Percentiles rank a stretch among this genome's conserved stretches.
Evolutionary conservation across 2,113 vertebrate genomes (phyloP).

Genomic region (Rhinogobius similis): DNA sequence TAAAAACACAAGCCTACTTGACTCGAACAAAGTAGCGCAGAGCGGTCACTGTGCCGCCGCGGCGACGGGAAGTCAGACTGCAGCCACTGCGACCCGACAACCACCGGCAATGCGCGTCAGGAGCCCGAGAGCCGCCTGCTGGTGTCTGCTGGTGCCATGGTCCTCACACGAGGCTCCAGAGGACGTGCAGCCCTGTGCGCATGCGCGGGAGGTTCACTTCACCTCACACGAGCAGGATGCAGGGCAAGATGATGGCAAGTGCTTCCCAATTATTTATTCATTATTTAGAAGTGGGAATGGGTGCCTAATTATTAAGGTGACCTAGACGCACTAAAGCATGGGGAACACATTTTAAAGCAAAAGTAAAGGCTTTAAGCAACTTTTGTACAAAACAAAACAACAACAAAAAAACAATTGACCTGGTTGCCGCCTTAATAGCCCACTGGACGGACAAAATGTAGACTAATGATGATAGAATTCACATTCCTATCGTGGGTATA

Average conservation of each 20-base stretch:
- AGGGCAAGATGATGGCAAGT: slow-evolving; percentile 15
- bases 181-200: slow-evolving; percentile 52
- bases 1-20: slow-evolving; percentile 12
- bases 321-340: no score
- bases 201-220: slow-evolving; percentile 53
- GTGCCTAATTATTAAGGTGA: no score
- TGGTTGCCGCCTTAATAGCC: no score
- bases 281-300: not conserved
- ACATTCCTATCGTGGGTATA: no score
- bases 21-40: slow-evolving; percentile 1
- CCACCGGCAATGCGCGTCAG: slow-evolving; percentile 20
- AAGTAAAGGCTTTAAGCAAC: no score
- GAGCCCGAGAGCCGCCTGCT: slow-evolving; percentile 62
- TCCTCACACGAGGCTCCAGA: slow-evolving; percentile 45
- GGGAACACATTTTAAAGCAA: no score
- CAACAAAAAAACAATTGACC: no score
- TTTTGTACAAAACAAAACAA: no score
- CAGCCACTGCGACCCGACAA: slow-evolving; percentile 23
- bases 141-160: slow-evolving; percentile 63
- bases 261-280: not conserved
- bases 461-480: no score
- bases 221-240: slow-evolving; percentile 36
- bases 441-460: no score
- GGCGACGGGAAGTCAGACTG: slow-evolving; percentile 33
- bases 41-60: slow-evolving; percentile 36